A percentile compares a stretch with the other conserved stretches of the same genome.
Evolutionary conservation across 2,113 vertebrate genomes (phyloP).

Genomic region (Urocitellus parryii): DNA sequence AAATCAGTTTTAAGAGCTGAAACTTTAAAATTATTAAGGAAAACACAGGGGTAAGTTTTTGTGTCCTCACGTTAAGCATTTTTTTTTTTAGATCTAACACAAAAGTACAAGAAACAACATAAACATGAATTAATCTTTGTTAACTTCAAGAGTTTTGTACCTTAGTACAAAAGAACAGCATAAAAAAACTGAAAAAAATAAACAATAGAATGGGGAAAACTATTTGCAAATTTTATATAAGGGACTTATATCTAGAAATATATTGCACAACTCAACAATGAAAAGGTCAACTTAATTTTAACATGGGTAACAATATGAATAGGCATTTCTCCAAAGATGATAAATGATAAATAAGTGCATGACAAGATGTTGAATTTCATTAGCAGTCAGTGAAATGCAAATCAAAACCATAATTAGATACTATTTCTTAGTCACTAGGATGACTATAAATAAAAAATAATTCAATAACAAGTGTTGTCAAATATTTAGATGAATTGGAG

Average conservation of each 20-base stretch:
- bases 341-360: not conserved
- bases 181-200: not conserved
- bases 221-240: not conserved
- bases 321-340: not conserved
- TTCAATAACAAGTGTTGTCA: not conserved
- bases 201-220: not conserved
- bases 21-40: not conserved
- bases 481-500: not conserved
- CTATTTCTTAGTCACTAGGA: not conserved
- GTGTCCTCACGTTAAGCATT: not conserved
- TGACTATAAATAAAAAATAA: not conserved
- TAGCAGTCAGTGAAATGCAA: not conserved
- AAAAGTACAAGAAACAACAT: not conserved
- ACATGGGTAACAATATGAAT: not conserved
- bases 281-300: not conserved
- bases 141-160: not conserved
- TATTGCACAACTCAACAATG: not conserved
- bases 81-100: not conserved
- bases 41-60: not conserved
- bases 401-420: not conserved
- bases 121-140: not conserved
- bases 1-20: not conserved
- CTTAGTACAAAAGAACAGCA: not conserved
- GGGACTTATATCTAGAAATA: not conserved
- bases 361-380: not conserved